These are phyloP conservation scores for Pomacea canaliculata DNA, from an alignment of 2,888 invertebrate species.

Conservation along the genomic window DNA sequence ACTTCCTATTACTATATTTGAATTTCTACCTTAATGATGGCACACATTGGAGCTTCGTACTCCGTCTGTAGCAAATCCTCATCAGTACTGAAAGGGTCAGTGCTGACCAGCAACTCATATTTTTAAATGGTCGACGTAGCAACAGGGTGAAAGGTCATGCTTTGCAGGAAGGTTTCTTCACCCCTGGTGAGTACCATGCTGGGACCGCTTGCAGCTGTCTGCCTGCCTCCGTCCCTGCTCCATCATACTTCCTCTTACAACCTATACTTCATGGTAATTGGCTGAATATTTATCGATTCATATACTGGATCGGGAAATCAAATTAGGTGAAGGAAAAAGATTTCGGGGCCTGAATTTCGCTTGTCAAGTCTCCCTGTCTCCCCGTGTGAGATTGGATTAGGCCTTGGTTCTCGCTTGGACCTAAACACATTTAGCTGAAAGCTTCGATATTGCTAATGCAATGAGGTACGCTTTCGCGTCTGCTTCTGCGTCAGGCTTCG, in stretches of 20 bases:
- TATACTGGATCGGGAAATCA: constrained; percentile 12
- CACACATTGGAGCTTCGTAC: neutral
- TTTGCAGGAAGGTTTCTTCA: too few species aligned
- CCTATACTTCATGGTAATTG: constrained; percentile 5
- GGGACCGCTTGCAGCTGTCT: neutral
- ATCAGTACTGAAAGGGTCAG: too few species aligned
- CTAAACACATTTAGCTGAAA: constrained; percentile 10
- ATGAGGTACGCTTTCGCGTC: constrained; percentile 2
- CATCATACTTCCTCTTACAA: neutral
- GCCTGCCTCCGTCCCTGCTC: neutral
- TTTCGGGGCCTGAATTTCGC: constrained; percentile 8
- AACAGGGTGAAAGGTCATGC: too few species aligned
- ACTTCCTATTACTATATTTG: too few species aligned
- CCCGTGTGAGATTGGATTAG: constrained; percentile 4
- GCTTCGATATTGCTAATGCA: constrained; percentile 10
- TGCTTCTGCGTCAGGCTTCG: neutral
- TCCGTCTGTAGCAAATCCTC: too few species aligned
- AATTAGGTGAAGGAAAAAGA: constrained; percentile 13
- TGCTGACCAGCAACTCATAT: too few species aligned
- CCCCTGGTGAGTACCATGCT: too few species aligned
- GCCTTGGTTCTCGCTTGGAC: neutral
- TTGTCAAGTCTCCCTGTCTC: constrained; percentile 6
- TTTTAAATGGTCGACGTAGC: too few species aligned
- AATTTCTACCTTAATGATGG: too few species aligned
- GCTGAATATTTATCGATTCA: constrained; percentile 15